A percentile compares a stretch with the other conserved stretches of the same genome.
These are phyloP conservation scores for Odontophorus gujanensis DNA, from an alignment of 2,113 vertebrate species.

Conservation along the genomic window DNA sequence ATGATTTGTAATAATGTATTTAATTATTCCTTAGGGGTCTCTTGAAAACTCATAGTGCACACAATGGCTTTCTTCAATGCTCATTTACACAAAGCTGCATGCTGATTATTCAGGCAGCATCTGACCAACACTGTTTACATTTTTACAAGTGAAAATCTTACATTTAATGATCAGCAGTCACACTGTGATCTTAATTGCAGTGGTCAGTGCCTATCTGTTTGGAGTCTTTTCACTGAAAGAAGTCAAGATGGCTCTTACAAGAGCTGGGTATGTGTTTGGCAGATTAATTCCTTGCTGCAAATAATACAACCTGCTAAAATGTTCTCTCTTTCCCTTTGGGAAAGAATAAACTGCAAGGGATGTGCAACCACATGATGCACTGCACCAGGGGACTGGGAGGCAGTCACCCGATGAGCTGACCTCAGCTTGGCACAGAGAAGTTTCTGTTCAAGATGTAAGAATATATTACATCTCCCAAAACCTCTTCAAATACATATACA, in stretches of 20 bases:
- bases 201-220: background rate
- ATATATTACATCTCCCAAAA: background rate
- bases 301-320: background rate
- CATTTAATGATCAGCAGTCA: background rate
- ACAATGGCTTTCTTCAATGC: background rate
- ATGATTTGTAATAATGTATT: slow-evolving; percentile 45
- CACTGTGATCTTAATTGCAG: background rate
- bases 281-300: background rate
- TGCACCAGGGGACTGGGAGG: background rate
- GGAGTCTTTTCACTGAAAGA: background rate
- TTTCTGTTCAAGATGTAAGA: background rate
- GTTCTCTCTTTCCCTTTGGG: background rate
- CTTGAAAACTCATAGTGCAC: background rate
- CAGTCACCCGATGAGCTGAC: background rate
- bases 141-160: background rate
- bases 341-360: background rate
- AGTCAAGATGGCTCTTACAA: background rate
- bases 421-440: background rate
- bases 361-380: accelerated
- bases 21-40: slow-evolving; percentile 33
- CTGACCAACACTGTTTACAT: background rate
- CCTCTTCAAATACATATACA: background rate
- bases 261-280: background rate
- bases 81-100: background rate
- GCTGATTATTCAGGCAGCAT: background rate